These are phyloP conservation scores for Ladona fulva DNA, from an alignment of 1,140 invertebrate genomes.

Conservation along the genomic window DNA sequence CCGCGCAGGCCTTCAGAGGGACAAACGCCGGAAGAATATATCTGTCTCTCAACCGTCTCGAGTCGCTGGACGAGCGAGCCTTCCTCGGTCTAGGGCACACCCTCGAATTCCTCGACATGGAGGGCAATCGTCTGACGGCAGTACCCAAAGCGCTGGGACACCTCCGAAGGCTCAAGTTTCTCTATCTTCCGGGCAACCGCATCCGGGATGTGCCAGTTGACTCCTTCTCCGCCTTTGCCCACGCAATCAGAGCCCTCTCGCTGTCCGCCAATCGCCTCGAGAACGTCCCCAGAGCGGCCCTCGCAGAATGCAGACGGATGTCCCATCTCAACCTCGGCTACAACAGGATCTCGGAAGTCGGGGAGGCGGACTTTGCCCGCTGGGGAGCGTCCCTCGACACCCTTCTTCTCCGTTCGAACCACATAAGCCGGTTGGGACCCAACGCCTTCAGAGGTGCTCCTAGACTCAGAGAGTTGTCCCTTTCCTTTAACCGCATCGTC, in stretches of 20 bases:
- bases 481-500: slow-evolving; percentile 79
- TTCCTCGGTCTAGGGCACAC: slow-evolving; percentile 60
- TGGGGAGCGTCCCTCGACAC: slow-evolving; percentile 76
- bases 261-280: slow-evolving; percentile 70
- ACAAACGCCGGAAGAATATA: slow-evolving; percentile 63
- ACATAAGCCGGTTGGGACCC: slow-evolving; percentile 60
- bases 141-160: slow-evolving; percentile 58
- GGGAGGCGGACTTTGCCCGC: slow-evolving; percentile 59
- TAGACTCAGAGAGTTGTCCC: slow-evolving; percentile 70
- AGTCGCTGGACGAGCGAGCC: slow-evolving; percentile 53
- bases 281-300: slow-evolving; percentile 53
- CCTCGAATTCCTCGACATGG: slow-evolving; percentile 72
- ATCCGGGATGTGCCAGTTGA: slow-evolving; percentile 47
- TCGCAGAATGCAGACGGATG: slow-evolving; percentile 58
- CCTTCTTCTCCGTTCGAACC: slow-evolving; percentile 74
- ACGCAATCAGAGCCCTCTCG: slow-evolving; percentile 63
- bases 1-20: slow-evolving; percentile 53
- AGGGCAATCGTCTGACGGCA: slow-evolving; percentile 61
- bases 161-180: slow-evolving; percentile 59
- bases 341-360: slow-evolving; percentile 68
- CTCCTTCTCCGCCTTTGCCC: slow-evolving; percentile 45
- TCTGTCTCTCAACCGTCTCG: slow-evolving; percentile 65
- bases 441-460: slow-evolving; percentile 60
- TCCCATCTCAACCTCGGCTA: slow-evolving; percentile 79
- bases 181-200: slow-evolving; percentile 75